phyloP scores from a whole-genome alignment of 2,888 invertebrate species.

The Eulithis prunata region DNA sequence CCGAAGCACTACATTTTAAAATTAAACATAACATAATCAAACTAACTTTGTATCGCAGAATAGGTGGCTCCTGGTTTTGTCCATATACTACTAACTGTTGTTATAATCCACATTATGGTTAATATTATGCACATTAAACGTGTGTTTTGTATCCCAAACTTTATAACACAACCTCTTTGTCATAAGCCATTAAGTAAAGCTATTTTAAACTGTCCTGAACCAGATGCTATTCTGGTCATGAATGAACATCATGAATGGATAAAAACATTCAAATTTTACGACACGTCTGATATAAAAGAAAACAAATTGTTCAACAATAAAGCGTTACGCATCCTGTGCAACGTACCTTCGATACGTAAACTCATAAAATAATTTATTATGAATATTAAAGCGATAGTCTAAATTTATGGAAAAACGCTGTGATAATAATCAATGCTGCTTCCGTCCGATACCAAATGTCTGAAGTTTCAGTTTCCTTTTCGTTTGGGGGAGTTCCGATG shows the following conservation, averaged over 20 bases:
- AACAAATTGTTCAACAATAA: constrained; percentile 44
- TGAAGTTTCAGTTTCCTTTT: constrained; percentile 36
- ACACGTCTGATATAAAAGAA: constrained; percentile 45
- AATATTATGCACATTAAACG: constrained; percentile 5
- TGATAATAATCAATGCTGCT: constrained; percentile 71
- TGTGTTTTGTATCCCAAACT: constrained; percentile 6
- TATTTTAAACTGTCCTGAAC: constrained; percentile 34
- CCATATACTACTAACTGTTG: too few relatives aligned
- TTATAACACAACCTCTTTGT: constrained; percentile 23
- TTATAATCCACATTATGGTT: too few relatives aligned
- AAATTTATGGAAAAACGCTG: constrained; percentile 73
- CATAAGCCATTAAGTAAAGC: constrained; percentile 31
- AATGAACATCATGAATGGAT: constrained; percentile 47
- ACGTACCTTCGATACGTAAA: constrained; percentile 71
- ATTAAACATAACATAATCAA: too few relatives aligned
- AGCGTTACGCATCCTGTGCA: constrained; percentile 52
- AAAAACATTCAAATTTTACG: constrained; percentile 46
- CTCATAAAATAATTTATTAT: constrained; percentile 80
- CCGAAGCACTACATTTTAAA: too few relatives aligned
- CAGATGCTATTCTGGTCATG: constrained; percentile 40
- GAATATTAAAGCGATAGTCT: constrained; percentile 66
- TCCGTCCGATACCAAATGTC: constrained; percentile 58
- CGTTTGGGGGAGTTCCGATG: constrained; percentile 30
- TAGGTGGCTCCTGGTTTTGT: too few relatives aligned
- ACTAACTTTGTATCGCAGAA: too few relatives aligned